Conservation (phyloP, 2,113 vertebrate species). For the Caranx ignobilis region DNA sequence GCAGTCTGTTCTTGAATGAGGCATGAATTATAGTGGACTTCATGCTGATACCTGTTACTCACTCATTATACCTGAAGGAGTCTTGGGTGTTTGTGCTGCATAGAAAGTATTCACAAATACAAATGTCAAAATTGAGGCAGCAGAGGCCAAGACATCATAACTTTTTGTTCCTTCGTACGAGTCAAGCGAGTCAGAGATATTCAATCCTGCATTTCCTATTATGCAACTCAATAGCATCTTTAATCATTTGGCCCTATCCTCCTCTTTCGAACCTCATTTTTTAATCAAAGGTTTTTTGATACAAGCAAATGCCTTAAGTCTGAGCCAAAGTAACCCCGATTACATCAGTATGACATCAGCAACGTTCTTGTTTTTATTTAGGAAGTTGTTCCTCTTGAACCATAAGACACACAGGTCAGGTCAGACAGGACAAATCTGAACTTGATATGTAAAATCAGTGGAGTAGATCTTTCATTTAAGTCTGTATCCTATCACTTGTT, state of each 20-base stretch:
- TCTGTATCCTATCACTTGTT: neutral
- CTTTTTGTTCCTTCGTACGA: no score
- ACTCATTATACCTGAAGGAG: neutral
- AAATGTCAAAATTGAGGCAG: neutral
- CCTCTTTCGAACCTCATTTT: neutral
- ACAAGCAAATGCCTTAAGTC: neutral
- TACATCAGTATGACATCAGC: neutral
- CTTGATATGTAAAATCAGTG: neutral
- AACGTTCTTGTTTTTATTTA: neutral
- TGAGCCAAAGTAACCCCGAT: no score
- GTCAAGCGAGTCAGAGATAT: no score
- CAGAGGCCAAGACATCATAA: neutral
- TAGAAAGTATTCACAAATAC: neutral
- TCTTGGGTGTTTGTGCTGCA: neutral
- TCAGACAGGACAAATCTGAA: neutral
- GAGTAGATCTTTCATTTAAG: neutral
- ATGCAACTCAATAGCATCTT: conserved; percentile 5
- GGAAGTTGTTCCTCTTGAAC: no score
- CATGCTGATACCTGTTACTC: neutral
- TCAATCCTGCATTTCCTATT: neutral
- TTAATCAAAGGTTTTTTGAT: neutral
- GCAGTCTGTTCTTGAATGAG: neutral
- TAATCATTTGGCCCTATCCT: neutral
- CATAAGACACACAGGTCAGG: no score
- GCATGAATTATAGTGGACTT: neutral